These are phyloP conservation scores for Lucilia cuprina DNA, from an alignment of 1,140 invertebrate genomes.

Conservation along the genomic window DNA sequence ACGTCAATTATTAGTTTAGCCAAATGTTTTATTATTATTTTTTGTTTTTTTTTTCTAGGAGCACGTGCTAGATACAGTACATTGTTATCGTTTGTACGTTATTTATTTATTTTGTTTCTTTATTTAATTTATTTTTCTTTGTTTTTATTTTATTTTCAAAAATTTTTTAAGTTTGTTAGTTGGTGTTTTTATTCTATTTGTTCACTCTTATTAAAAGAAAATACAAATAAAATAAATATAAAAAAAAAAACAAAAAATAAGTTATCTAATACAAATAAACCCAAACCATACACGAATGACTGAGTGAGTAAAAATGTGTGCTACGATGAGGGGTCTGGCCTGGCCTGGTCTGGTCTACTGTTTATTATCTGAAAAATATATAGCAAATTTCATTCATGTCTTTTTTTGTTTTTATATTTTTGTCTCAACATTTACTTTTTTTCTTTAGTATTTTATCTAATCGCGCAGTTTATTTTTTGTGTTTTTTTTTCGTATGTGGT, in stretches of 20 bases:
- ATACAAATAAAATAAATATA: not conserved
- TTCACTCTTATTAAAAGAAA: not conserved
- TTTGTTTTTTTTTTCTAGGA: not conserved
- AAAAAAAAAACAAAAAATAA: not conserved
- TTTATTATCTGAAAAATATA: not conserved
- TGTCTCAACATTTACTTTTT: slow-evolving; percentile 1
- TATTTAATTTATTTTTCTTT: not conserved
- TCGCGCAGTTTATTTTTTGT: not conserved
- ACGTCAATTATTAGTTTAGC: slow-evolving; percentile 14
- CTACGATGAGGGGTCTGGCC: not conserved
- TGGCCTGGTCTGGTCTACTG: not conserved
- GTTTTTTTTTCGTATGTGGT: not conserved
- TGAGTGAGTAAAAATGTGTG: not conserved
- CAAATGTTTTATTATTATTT: not conserved
- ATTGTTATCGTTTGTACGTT: not conserved
- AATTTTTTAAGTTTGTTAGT: not conserved
- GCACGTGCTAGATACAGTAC: slow-evolving; percentile 13
- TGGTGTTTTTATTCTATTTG: too few species aligned
- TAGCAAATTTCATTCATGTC: slow-evolving; percentile 16
- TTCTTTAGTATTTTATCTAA: not conserved
- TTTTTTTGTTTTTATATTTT: not conserved
- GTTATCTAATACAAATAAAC: slow-evolving; percentile 10
- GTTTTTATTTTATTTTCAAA: not conserved
- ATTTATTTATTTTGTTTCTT: not conserved
- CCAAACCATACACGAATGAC: not conserved